phyloP scores from a whole-genome alignment of 2,113 vertebrate genomes.

The Rhombomys opimus region DNA sequence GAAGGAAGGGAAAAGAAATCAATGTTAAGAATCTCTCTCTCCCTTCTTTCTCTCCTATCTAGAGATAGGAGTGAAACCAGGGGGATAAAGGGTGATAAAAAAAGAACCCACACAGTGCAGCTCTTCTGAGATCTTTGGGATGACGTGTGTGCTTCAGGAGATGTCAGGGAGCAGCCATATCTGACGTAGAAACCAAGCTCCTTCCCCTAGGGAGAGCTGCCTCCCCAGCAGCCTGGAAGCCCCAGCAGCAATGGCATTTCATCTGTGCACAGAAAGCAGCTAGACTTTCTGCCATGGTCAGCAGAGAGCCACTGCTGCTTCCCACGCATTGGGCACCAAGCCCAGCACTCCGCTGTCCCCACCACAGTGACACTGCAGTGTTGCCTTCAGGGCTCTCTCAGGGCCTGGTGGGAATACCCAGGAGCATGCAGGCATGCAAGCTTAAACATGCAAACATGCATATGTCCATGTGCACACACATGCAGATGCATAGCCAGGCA shows the following conservation, averaged over 20 bases:
- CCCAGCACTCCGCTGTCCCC: neutral
- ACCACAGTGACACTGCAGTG: rapidly evolving
- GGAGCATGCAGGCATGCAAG: neutral
- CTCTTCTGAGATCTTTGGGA: rapidly evolving
- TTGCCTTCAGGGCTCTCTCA: neutral
- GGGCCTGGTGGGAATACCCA: neutral
- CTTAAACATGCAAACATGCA: too few species aligned
- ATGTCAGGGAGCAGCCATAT: rapidly evolving
- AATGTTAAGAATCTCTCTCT: too few species aligned
- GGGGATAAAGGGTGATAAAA: too few species aligned
- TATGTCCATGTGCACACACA: rapidly evolving
- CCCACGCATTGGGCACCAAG: neutral
- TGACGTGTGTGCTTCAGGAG: rapidly evolving
- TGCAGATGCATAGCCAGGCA: neutral
- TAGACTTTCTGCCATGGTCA: neutral
- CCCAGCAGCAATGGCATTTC: neutral
- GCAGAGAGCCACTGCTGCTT: neutral
- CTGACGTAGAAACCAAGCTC: rapidly evolving
- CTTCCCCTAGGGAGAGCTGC: too few species aligned
- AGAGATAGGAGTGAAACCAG: too few species aligned
- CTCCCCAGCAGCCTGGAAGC: neutral
- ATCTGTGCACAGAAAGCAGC: neutral
- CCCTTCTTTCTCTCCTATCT: too few species aligned
- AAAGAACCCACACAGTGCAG: neutral
- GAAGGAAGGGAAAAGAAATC: too few species aligned